phyloP scores from a whole-genome alignment of 2,113 vertebrate genomes.

The Boulengeromyrus knoepffleri region DNA sequence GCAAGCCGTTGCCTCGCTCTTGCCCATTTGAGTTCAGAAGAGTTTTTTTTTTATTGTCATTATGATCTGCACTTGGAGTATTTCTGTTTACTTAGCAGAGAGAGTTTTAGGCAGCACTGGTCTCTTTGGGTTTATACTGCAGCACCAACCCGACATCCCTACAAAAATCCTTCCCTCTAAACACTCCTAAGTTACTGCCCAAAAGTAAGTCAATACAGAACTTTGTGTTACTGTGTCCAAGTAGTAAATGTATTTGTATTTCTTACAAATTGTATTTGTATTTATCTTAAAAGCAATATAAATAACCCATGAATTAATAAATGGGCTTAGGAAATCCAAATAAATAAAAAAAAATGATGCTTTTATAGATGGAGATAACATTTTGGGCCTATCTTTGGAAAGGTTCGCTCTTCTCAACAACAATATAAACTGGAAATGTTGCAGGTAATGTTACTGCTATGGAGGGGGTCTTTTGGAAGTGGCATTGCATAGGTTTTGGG shows the following conservation, averaged over 20 bases:
- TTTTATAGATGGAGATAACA: neutral
- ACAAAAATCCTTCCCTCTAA: neutral
- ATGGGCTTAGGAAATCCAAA: neutral
- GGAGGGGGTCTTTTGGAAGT: neutral
- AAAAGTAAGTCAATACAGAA: neutral
- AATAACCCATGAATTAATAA: neutral
- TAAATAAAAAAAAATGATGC: neutral
- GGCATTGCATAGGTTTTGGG: neutral
- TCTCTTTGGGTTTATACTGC: neutral
- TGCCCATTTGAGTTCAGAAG: neutral
- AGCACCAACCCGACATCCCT: neutral
- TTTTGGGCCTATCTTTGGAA: neutral
- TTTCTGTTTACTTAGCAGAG: constrained; percentile 2
- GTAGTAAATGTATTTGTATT: neutral
- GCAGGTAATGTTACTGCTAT: neutral
- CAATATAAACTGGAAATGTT: neutral
- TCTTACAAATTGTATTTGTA: neutral
- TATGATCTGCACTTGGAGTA: neutral
- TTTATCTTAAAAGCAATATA: neutral
- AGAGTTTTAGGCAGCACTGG: neutral
- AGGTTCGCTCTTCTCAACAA: neutral
- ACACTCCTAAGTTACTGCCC: neutral
- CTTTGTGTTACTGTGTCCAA: neutral
- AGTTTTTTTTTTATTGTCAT: neutral
- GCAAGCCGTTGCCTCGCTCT: neutral